Conservation (phyloP, 23 tunicate genomes). For the Corella eumyota region DNA sequence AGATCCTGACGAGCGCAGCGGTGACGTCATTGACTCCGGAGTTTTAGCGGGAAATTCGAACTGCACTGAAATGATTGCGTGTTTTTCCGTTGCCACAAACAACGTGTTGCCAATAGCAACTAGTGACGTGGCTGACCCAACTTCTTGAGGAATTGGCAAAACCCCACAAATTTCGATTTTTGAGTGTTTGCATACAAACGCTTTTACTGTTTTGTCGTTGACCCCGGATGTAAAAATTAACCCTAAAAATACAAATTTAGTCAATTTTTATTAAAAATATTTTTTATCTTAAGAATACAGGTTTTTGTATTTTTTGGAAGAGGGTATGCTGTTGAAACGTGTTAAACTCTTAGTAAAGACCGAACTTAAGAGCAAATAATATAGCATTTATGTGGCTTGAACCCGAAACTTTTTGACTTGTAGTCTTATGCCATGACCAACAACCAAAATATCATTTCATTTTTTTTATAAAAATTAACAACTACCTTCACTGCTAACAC, state of each 20-base stretch:
- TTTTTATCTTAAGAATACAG: too few relatives aligned
- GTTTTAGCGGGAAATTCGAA: neutral
- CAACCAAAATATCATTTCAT: too few relatives aligned
- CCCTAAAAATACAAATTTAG: too few relatives aligned
- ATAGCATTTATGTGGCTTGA: too few relatives aligned
- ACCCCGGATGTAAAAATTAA: conserved; percentile 56
- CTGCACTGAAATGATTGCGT: conserved; percentile 20
- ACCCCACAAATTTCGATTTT: conserved; percentile 38
- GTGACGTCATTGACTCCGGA: neutral
- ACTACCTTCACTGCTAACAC: conserved; percentile 21
- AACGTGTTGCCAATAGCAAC: conserved; percentile 13
- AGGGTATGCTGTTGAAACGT: neutral
- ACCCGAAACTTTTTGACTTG: too few relatives aligned
- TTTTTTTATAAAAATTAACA: too few relatives aligned
- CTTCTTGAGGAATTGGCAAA: conserved; percentile 23
- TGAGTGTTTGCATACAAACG: conserved; percentile 24
- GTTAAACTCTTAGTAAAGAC: neutral
- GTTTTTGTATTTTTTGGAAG: neutral
- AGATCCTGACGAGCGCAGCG: neutral
- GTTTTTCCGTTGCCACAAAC: conserved; percentile 47
- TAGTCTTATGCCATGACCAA: too few relatives aligned
- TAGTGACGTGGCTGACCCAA: conserved; percentile 39
- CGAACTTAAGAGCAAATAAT: neutral
- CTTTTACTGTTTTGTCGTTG: conserved; percentile 37
- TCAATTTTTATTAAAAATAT: too few relatives aligned